Percentiles rank a stretch among this genome's conserved stretches.
These are phyloP conservation scores for Lasioglossum morio DNA, from an alignment of 2,888 invertebrate species.

Conservation along the genomic window DNA sequence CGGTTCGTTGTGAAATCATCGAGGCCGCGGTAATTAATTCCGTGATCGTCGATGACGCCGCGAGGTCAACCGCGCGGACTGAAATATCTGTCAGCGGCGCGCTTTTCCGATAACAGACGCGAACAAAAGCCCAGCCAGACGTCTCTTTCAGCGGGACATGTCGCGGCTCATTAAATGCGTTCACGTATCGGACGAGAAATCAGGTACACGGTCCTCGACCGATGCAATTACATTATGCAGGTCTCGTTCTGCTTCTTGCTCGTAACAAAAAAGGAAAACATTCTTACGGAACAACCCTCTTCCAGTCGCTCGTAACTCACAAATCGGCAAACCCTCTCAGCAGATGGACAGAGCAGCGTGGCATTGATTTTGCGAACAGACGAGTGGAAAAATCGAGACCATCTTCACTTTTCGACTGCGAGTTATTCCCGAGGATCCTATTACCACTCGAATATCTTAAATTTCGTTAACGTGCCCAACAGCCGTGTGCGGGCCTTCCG, in stretches of 20 bases:
- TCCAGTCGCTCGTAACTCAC: not conserved
- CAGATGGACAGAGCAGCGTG: not conserved
- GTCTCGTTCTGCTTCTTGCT: constrained; percentile 54
- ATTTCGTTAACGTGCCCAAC: not conserved
- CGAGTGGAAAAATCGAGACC: not conserved
- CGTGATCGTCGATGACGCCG: constrained; percentile 26
- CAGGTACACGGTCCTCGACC: constrained; percentile 27
- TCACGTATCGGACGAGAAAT: constrained; percentile 43
- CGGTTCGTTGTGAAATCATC: constrained; percentile 26
- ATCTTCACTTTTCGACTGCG: not conserved
- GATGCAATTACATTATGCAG: constrained; percentile 62
- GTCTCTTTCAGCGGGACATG: not conserved
- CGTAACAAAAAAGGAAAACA: not conserved
- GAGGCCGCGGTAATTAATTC: constrained; percentile 41
- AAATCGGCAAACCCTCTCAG: not conserved
- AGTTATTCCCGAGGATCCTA: not conserved
- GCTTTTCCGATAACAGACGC: constrained; percentile 21
- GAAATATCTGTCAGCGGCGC: constrained; percentile 18
- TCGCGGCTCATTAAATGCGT: constrained; percentile 48
- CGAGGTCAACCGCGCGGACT: constrained; percentile 8
- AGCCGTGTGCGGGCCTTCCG: not conserved
- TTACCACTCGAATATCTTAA: not conserved
- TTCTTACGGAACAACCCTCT: not conserved
- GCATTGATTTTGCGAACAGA: not conserved
- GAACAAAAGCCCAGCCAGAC: constrained; percentile 2